Evolutionary conservation across 2,888 invertebrate species (phyloP), one percentile per base, ranked within the genome.

Genomic region (Dryocosmus kuriphilus): DNA sequence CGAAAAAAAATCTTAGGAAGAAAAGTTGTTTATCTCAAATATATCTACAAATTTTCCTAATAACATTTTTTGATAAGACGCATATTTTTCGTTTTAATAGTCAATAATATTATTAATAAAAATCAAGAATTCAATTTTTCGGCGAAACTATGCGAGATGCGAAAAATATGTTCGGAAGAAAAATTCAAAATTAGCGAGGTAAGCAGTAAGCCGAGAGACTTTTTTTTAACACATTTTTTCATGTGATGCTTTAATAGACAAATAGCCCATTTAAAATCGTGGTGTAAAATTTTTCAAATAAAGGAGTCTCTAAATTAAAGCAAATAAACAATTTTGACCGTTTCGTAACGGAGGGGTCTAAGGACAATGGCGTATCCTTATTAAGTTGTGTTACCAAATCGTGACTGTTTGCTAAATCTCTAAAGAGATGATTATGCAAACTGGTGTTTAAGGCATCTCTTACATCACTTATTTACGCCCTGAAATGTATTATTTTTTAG

Each of bases 271-370:
- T 57, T 27, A 57, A n/a, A n/a, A 24, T 4, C 57, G 7, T n/a
- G n/a, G n/a, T 24, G 5, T 27, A 14, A 27, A 57, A 24, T 57
- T 57, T 14, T 16, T 22, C 57, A 14, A 57, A 24, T n/a, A 27
- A 57, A 11, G 11, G 14, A 24, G 11, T 24, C 24, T 6, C 27
- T 60, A 60, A 27, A 60, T 60, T 24, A 22, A 60, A 14, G 60
- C 27, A 27, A 27, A 60, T 27, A 24, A 60, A 24, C 27, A 60
- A 75, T 78, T 76, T 71, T 51, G 51, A 51, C 71, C 30, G 19
- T 51, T 51, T 71, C 27, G 46, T 71, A 30, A 19, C 11, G 8
- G 27, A n/a, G 51, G 9, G 71, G 71, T 71, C 71, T 30, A n/a
- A 41, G 46, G 46, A 71, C 46, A 46, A 46, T 67, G 46, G 27